Base-by-base conservation (phyloP, 2,797 vertebrate genomes). In the Hippopotamyrus pictus region DNA sequence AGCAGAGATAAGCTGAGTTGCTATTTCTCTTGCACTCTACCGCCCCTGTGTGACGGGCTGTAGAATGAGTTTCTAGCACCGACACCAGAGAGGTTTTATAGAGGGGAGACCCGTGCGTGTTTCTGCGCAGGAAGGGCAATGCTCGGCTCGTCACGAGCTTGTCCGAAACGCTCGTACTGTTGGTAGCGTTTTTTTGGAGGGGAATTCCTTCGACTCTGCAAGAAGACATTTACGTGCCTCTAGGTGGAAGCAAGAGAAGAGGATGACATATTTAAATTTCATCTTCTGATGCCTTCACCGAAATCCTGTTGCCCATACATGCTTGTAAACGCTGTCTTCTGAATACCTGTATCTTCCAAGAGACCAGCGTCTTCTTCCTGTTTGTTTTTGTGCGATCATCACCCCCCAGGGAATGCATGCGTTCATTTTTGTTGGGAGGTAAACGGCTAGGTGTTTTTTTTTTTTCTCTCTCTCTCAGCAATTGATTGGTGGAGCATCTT, bases 41-140 rank as follows among this genome's bases (percentile, higher is more conserved):
- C 95, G 48, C 94, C 94, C 95, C 93, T 95, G 93, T 86, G 92
- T 96, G 96, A 93, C 87, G 0, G 48, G 59, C 48, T 73, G 17
- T 37, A 54, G 25, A 44, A 69, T 76, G 46, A 22, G 22, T 12
- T 76, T 3, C 46, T 14, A 22, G 84, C 9, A 41, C 50, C 54
- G 29, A 6, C 25, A 11, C 5, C 25, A 2, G 51, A 46, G 41
- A 29, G 17, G 29, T 6, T 48, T 88, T 6, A 29, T 46, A 29
- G 8, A 11, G 17, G 57, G 12, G 33, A 46, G 54, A 62, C 8
- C 22, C 11, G 41, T 48, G 57, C 4, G 22, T 57, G 57, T 46
- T 25, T 46, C 37, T 46, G 3, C 19, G 86, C 22, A 29, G 25
- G 51, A 48, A 54, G 51, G 85, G 85, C 85, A 17, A 17, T 0